Conservation (phyloP, 2,888 invertebrate species). For the Augochlorella aurata region DNA sequence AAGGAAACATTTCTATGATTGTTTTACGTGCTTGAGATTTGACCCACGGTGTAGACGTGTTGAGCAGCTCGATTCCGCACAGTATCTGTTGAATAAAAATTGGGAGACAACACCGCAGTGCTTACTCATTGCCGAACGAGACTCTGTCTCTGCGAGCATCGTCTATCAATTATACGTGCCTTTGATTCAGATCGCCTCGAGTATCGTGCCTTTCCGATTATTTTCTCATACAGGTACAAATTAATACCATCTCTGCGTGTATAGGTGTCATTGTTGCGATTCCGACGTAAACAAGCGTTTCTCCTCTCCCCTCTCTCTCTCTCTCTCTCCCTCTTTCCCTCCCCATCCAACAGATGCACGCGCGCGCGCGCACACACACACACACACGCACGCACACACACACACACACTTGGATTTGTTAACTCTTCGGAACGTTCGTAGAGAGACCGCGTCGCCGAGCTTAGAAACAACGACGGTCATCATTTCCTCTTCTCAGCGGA, state of each 20-base stretch:
- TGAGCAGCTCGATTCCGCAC: constrained; percentile 45
- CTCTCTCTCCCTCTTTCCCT: too few species aligned
- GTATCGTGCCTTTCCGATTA: constrained; percentile 64
- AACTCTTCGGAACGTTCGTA: constrained; percentile 11
- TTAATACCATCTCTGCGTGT: constrained; percentile 41
- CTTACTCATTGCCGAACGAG: constrained; percentile 53
- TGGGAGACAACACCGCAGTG: constrained; percentile 55
- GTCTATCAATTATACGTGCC: constrained; percentile 61
- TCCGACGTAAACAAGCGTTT: constrained; percentile 15
- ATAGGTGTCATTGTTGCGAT: constrained; percentile 22
- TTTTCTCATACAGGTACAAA: constrained; percentile 57
- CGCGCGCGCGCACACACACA: too few species aligned
- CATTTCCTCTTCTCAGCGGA: neutral
- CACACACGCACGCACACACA: neutral
- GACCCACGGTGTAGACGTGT: constrained; percentile 56
- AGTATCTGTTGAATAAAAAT: constrained; percentile 59
- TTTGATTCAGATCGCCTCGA: constrained; percentile 63
- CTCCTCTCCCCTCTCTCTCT: neutral
- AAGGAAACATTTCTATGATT: constrained; percentile 27
- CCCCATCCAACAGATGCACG: too few species aligned
- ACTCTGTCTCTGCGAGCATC: constrained; percentile 41
- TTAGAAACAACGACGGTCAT: constrained; percentile 14
- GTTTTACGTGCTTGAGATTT: constrained; percentile 51
- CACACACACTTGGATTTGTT: neutral
- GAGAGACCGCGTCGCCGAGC: neutral